Evolutionary conservation across 1,140 invertebrate species (phyloP).

Genomic region (Galendromus occidentalis): DNA sequence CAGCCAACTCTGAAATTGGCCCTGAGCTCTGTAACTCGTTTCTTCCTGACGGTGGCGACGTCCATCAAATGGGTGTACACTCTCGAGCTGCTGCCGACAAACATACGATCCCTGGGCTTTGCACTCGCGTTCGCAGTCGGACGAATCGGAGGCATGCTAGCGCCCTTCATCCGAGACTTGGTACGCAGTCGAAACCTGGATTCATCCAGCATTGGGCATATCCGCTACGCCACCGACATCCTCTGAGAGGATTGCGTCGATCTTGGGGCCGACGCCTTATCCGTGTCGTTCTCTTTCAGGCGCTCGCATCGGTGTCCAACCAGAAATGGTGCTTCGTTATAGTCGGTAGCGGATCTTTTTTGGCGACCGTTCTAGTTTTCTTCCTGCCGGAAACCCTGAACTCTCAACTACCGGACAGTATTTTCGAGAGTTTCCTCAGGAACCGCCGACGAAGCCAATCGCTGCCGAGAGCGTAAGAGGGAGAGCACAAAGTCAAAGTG

Average conservation of each 20-base stretch:
- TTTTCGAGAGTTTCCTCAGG: neutral
- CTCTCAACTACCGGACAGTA: neutral
- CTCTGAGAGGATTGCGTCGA: neutral
- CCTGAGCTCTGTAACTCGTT: neutral
- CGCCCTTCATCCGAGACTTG: neutral
- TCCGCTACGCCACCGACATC: no score
- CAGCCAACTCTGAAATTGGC: neutral
- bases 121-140: neutral
- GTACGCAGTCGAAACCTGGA: neutral
- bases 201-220: neutral
- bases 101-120: neutral
- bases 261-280: no score
- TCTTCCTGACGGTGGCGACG: neutral
- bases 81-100: neutral
- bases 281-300: neutral
- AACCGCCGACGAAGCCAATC: neutral
- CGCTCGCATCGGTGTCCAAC: neutral
- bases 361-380: neutral
- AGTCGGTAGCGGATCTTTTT: neutral
- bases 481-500: no score
- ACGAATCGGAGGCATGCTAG: neutral
- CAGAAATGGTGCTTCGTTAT: slow-evolving; percentile 10
- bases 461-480: neutral
- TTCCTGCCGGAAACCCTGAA: neutral
- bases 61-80: slow-evolving; percentile 8